Conservation (phyloP, 1,140 invertebrate genomes). For the Megalonaias nervosa region DNA sequence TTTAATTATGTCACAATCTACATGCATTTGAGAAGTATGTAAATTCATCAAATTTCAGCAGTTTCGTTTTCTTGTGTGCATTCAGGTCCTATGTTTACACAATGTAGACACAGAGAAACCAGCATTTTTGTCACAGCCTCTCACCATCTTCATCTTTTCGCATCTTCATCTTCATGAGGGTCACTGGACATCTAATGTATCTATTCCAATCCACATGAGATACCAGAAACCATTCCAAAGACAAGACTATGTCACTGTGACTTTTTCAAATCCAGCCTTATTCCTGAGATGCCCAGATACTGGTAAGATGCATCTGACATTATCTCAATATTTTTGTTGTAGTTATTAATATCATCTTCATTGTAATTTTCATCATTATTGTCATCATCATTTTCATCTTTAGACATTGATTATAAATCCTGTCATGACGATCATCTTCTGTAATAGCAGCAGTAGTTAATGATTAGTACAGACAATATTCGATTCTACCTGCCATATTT, state of each 20-base stretch:
- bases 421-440: neutral
- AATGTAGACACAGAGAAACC: conserved; percentile 17
- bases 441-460: neutral
- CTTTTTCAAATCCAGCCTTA: conserved; percentile 18
- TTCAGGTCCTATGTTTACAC: conserved; percentile 8
- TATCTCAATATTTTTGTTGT: neutral
- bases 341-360: neutral
- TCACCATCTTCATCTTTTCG: conserved; percentile 2
- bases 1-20: neutral
- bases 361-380: neutral
- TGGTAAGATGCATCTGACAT: neutral
- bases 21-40: neutral
- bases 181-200: conserved; percentile 1
- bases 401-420: neutral
- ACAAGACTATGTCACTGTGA: conserved; percentile 11
- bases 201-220: conserved; percentile 19
- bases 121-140: conserved; percentile 12
- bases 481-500: too few relatives aligned
- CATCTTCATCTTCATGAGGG: conserved; percentile 4
- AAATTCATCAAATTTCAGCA: neutral
- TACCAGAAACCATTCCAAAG: conserved; percentile 9
- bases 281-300: conserved; percentile 14
- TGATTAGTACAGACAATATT: too few relatives aligned
- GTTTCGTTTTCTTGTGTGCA: neutral
- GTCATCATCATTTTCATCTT: neutral